Conservation (phyloP, 2,888 invertebrate species). For the Pachydiplax longipennis region DNA sequence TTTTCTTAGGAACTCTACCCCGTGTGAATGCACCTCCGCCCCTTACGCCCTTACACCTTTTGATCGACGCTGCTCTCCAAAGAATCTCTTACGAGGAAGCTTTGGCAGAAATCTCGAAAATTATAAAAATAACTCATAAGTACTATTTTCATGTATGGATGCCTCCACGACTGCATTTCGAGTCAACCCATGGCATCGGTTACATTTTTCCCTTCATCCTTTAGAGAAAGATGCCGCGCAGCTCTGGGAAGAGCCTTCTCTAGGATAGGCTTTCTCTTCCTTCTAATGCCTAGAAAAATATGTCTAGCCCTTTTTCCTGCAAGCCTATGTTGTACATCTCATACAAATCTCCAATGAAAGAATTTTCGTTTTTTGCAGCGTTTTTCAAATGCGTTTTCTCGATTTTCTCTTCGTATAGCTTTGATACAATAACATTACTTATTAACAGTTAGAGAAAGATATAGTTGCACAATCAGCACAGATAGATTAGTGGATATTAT, state of each 20-base stretch:
- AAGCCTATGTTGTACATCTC: neutral
- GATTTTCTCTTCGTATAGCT: neutral
- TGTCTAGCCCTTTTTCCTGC: neutral
- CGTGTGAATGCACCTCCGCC: too few species aligned
- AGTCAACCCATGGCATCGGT: too few species aligned
- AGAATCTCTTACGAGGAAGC: neutral
- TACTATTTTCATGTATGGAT: too few species aligned
- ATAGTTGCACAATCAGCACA: neutral
- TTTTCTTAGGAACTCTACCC: too few species aligned
- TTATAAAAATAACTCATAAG: slow-evolving; percentile 30
- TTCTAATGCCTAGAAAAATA: neutral
- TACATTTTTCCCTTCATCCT: too few species aligned
- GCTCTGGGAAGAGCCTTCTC: neutral
- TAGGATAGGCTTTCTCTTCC: neutral
- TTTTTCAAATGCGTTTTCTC: neutral
- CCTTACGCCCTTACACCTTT: neutral
- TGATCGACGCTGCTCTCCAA: slow-evolving; percentile 26
- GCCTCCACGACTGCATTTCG: too few species aligned
- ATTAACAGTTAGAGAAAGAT: neutral
- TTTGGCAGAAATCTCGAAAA: neutral
- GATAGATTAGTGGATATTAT: neutral
- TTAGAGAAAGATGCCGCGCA: too few species aligned
- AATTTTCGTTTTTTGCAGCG: neutral
- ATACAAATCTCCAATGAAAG: neutral
- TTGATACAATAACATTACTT: neutral